These are phyloP conservation scores for Tachina lurida DNA, from an alignment of 2,888 invertebrate genomes.

Conservation along the genomic window DNA sequence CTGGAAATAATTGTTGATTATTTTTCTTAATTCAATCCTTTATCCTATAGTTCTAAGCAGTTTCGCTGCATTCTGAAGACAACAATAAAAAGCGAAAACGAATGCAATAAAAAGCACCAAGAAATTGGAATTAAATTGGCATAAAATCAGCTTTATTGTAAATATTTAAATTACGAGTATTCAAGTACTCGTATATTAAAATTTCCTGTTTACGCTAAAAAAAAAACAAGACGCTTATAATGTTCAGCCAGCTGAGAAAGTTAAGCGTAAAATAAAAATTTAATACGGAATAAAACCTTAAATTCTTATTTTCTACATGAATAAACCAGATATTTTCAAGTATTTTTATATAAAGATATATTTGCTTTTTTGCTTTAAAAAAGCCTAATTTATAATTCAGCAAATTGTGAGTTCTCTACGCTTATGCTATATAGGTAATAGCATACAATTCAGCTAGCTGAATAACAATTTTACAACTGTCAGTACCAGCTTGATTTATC, in stretches of 20 bases:
- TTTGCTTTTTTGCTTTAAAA: no score
- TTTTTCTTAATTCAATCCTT: constrained; percentile 2
- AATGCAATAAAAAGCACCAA: neutral
- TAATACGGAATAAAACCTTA: no score
- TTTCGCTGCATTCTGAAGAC: neutral
- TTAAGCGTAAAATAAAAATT: no score
- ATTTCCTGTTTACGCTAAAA: neutral
- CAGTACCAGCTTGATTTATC: neutral
- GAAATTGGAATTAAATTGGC: constrained; percentile 60
- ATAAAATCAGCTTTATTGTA: constrained; percentile 35
- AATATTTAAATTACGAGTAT: neutral
- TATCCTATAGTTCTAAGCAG: neutral
- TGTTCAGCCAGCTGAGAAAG: constrained; percentile 17
- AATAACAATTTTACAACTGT: neutral
- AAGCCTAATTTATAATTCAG: no score
- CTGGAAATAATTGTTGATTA: constrained; percentile 39
- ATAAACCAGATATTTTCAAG: no score
- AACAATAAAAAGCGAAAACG: neutral
- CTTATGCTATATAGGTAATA: no score
- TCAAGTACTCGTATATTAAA: neutral
- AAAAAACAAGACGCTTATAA: neutral
- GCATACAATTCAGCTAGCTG: neutral
- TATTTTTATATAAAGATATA: no score
- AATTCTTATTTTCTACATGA: no score
- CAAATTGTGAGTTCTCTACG: no score